These are phyloP conservation scores for Penelope pileata DNA, from an alignment of 2,113 vertebrate species.

Conservation along the genomic window DNA sequence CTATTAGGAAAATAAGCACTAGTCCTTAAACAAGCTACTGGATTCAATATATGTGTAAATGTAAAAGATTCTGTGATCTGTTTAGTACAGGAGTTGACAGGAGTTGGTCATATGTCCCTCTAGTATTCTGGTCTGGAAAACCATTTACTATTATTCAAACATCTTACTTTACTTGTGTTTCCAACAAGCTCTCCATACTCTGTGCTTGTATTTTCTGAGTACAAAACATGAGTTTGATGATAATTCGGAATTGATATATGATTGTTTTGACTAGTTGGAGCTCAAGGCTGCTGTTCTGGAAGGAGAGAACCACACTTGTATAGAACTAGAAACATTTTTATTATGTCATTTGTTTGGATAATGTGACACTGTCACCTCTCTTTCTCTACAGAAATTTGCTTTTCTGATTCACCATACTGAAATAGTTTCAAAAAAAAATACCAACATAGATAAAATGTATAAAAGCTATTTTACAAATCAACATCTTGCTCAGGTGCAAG, in stretches of 20 bases:
- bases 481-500: neutral
- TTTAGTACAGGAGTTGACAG: neutral
- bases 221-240: neutral
- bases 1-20: neutral
- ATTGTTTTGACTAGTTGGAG: neutral
- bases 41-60: neutral
- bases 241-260: neutral
- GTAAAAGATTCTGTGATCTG: neutral
- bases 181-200: neutral
- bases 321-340: neutral
- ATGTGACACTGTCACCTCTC: neutral
- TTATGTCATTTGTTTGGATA: neutral
- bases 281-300: neutral
- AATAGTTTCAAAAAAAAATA: neutral
- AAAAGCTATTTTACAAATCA: neutral
- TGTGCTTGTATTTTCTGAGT: neutral
- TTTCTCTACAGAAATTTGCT: neutral
- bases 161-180: neutral
- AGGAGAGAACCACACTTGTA: neutral
- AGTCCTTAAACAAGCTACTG: neutral
- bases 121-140: neutral
- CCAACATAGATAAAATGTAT: neutral
- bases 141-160: neutral
- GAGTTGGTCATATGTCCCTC: neutral
- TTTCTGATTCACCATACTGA: neutral